These are phyloP conservation scores for Pipra filicauda DNA, from an alignment of 2,113 vertebrate genomes.

Conservation along the genomic window DNA sequence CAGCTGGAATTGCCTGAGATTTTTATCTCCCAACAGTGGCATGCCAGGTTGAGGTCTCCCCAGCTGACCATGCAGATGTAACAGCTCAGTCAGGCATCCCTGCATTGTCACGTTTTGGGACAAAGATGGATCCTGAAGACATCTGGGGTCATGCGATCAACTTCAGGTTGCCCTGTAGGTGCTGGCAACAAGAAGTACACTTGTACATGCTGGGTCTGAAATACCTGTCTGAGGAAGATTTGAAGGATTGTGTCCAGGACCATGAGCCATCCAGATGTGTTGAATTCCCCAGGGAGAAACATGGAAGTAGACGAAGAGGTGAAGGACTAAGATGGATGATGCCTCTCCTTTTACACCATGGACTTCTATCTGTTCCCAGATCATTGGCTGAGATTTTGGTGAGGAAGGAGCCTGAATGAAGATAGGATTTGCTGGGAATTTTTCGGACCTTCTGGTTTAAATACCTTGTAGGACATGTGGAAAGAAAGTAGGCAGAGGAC, in stretches of 20 bases:
- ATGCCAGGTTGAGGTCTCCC: not conserved
- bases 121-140: rapidly evolving
- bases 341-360: not conserved
- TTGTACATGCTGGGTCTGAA: not conserved
- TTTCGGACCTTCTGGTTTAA: not conserved
- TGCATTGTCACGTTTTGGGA: not conserved
- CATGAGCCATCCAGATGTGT: not conserved
- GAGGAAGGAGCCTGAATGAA: not conserved
- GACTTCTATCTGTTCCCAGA: not conserved
- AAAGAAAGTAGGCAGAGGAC: not conserved
- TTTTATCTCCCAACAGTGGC: not conserved
- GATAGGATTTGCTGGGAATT: not conserved
- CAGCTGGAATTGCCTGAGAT: not conserved
- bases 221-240: not conserved
- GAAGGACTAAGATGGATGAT: not conserved
- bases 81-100: not conserved
- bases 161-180: not conserved
- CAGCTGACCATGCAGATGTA: not conserved
- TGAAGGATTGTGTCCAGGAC: not conserved
- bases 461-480: not conserved
- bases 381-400: not conserved
- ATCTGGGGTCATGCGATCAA: not conserved
- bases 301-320: not conserved
- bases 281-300: not conserved
- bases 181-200: not conserved